These are phyloP conservation scores for Protodeltote pygarga DNA, from an alignment of 2,888 invertebrate species.

Conservation along the genomic window DNA sequence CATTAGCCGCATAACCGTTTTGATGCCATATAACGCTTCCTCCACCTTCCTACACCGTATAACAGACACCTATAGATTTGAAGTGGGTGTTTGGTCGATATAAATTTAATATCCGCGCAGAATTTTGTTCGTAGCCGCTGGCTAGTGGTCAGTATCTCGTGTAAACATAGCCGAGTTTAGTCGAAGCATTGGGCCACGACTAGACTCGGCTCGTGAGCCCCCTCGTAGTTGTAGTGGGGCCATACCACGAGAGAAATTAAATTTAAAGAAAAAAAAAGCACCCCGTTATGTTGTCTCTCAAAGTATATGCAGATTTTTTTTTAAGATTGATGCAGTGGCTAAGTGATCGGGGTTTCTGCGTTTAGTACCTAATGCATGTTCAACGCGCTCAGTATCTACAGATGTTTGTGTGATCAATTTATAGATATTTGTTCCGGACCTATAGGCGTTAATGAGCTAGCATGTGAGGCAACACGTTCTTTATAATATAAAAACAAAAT, in stretches of 20 bases:
- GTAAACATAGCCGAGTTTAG: slow-evolving; percentile 74
- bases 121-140: slow-evolving; percentile 66
- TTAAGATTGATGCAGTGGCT: too few relatives aligned
- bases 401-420: too few relatives aligned
- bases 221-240: slow-evolving; percentile 49
- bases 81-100: slow-evolving; percentile 54
- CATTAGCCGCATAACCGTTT: too few relatives aligned
- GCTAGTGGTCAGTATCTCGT: slow-evolving; percentile 69
- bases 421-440: too few relatives aligned
- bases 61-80: slow-evolving; percentile 1
- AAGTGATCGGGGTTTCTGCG: too few relatives aligned
- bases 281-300: too few relatives aligned
- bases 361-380: too few relatives aligned
- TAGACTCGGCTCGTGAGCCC: slow-evolving; percentile 50
- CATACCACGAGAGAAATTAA: slow-evolving; percentile 33
- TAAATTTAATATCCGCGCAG: slow-evolving; percentile 70
- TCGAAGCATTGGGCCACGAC: slow-evolving; percentile 53
- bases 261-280: neutral
- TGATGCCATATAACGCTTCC: neutral
- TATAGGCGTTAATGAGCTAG: too few relatives aligned
- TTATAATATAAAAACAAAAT: too few relatives aligned
- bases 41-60: slow-evolving; percentile 8
- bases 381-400: too few relatives aligned
- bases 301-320: too few relatives aligned
- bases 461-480: too few relatives aligned